Conservation (phyloP, 2,888 invertebrate genomes). For the Lasioglossum calceatum region DNA sequence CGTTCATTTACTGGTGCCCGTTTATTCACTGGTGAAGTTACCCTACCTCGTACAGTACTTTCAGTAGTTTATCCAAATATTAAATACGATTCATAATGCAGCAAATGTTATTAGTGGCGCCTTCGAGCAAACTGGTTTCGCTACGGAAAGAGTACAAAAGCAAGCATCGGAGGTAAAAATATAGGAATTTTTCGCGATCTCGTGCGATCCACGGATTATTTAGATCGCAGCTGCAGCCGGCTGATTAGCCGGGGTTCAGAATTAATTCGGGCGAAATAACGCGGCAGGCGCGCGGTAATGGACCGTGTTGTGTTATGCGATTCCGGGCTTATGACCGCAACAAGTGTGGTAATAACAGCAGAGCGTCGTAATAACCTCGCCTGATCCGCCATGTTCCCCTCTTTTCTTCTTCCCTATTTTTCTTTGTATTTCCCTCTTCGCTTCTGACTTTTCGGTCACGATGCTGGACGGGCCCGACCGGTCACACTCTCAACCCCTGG, state of each 20-base stretch:
- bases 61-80: too few species aligned
- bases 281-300: conserved; percentile 43
- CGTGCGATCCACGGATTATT: conserved; percentile 4
- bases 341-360: conserved; percentile 65
- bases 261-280: conserved; percentile 48
- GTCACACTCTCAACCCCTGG: neutral
- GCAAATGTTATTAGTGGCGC: too few species aligned
- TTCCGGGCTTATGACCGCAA: conserved; percentile 60
- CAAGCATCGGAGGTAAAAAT: neutral
- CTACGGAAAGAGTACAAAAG: neutral
- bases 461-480: neutral
- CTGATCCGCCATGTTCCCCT: conserved; percentile 34
- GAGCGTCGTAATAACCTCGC: conserved; percentile 62
- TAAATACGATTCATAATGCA: too few species aligned
- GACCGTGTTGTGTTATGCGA: conserved; percentile 32
- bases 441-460: neutral
- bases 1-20: too few species aligned
- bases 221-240: conserved; percentile 4
- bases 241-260: conserved; percentile 46
- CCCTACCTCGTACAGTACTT: too few species aligned
- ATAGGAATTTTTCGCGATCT: neutral
- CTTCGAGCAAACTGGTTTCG: neutral
- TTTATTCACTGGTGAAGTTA: too few species aligned
- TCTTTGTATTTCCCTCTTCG: neutral
- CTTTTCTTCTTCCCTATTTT: neutral